Evolutionary conservation across 2,888 invertebrate genomes (phyloP).

Genomic region (Thymelicus sylvestris): DNA sequence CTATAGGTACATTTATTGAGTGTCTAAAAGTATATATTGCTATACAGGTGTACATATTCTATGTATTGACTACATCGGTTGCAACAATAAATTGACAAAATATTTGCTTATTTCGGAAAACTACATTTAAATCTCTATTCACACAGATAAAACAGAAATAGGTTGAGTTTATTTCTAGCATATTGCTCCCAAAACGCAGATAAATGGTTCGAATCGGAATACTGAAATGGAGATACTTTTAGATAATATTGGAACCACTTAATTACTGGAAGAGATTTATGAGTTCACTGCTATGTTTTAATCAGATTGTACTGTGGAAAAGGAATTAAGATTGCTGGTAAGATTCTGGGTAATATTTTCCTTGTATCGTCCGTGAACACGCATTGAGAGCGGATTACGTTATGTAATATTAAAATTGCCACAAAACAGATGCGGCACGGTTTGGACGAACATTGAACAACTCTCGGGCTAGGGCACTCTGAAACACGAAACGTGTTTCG

Average conservation of each 20-base stretch:
- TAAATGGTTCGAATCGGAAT: slow-evolving; percentile 20
- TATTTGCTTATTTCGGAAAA: background rate
- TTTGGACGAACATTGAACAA: slow-evolving; percentile 12
- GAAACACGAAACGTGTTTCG: slow-evolving; percentile 22
- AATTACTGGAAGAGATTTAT: slow-evolving; percentile 34
- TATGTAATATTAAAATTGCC: slow-evolving; percentile 27
- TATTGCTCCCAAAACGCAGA: slow-evolving; percentile 26
- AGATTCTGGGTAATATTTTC: slow-evolving; percentile 22
- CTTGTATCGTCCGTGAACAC: slow-evolving; percentile 5
- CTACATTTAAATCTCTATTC: background rate
- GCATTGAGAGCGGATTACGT: slow-evolving; percentile 15
- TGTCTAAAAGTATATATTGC: too few relatives aligned
- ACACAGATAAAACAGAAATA: slow-evolving; percentile 2
- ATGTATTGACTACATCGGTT: background rate
- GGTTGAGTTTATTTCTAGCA: slow-evolving; percentile 18
- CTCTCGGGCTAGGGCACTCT: background rate
- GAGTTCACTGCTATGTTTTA: slow-evolving; percentile 32
- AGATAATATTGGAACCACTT: slow-evolving; percentile 35
- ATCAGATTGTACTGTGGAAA: slow-evolving; percentile 29
- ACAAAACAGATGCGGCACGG: slow-evolving; percentile 27
- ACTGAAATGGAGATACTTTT: slow-evolving; percentile 20
- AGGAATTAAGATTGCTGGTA: slow-evolving; percentile 14
- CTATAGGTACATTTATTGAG: too few relatives aligned
- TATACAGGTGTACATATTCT: too few relatives aligned
- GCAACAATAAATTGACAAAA: background rate